These are phyloP conservation scores for Chrysemys picta DNA, from an alignment of 2,113 vertebrate species.

Conservation along the genomic window DNA sequence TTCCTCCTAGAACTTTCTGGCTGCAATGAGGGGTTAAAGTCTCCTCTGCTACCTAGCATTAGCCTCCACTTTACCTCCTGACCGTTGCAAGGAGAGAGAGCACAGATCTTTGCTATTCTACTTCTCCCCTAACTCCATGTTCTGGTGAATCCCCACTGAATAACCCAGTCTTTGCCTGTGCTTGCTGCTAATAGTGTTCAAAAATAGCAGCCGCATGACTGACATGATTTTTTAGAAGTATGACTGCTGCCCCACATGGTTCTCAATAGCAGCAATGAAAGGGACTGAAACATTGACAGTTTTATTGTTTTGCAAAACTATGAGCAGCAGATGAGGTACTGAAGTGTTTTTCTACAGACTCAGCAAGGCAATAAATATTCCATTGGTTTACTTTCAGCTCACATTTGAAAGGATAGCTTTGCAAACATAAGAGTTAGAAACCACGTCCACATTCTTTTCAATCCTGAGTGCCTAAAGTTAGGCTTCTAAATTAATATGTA, in stretches of 20 bases:
- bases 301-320: not conserved
- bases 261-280: not conserved
- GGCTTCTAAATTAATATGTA: accelerated
- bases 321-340: slow-evolving; percentile 15
- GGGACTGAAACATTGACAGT: slow-evolving; percentile 30
- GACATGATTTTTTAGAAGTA: slow-evolving; percentile 20
- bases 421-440: not conserved
- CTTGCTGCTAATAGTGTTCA: not conserved
- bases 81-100: not conserved
- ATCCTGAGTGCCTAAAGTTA: not conserved
- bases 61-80: not conserved
- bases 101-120: not conserved
- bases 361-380: not conserved
- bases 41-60: not conserved
- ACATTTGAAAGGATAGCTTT: not conserved
- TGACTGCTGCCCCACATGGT: not conserved
- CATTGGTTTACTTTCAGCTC: not conserved
- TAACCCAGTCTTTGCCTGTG: accelerated
- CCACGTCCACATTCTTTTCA: not conserved
- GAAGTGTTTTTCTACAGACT: slow-evolving; percentile 9
- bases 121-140: not conserved
- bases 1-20: not conserved
- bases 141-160: not conserved
- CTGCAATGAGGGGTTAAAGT: not conserved
- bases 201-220: not conserved